A percentile compares a stretch with the other conserved stretches of the same genome.
These are phyloP conservation scores for Trissoscelio sp. DNA, from an alignment of 2,888 invertebrate genomes.

Conservation along the genomic window DNA sequence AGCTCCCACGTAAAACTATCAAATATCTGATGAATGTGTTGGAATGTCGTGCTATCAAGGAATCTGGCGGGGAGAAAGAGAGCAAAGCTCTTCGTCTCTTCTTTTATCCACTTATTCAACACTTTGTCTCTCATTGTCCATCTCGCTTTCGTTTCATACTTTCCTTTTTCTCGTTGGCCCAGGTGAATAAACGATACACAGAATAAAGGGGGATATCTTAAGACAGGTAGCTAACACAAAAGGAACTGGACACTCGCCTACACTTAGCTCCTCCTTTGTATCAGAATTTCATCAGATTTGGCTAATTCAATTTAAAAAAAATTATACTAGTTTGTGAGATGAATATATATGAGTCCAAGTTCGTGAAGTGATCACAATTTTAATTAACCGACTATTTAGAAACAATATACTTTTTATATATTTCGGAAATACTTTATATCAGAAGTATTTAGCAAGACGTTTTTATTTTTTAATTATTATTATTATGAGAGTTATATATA, in stretches of 20 bases:
- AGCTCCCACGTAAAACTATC: constrained; percentile 81
- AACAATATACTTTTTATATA: too few relatives aligned
- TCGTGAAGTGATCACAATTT: too few relatives aligned
- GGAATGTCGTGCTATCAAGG: constrained; percentile 82
- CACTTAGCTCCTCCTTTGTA: constrained; percentile 74
- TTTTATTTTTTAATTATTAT: too few relatives aligned
- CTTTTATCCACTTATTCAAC: constrained; percentile 58
- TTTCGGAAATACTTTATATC: too few relatives aligned
- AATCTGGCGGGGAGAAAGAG: constrained; percentile 74
- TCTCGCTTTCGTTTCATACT: constrained; percentile 70
- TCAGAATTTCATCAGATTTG: constrained; percentile 27
- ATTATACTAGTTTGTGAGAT: too few relatives aligned
- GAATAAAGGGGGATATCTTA: constrained; percentile 77
- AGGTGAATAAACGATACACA: constrained; percentile 71
- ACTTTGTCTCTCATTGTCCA: constrained; percentile 65
- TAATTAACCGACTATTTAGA: too few relatives aligned
- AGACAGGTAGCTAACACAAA: constrained; percentile 83
- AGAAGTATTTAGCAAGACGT: too few relatives aligned
- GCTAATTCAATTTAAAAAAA: constrained; percentile 25
- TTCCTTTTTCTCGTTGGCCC: constrained; percentile 55
- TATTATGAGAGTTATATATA: too few relatives aligned
- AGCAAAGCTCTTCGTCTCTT: constrained; percentile 44
- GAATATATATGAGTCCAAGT: too few relatives aligned
- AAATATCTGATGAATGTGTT: constrained; percentile 83
- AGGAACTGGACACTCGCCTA: constrained; percentile 82